Evolutionary conservation across 2,888 invertebrate genomes (phyloP), one percentile per base, ranked within the genome.

Genomic region (Ellobium chinense): DNA sequence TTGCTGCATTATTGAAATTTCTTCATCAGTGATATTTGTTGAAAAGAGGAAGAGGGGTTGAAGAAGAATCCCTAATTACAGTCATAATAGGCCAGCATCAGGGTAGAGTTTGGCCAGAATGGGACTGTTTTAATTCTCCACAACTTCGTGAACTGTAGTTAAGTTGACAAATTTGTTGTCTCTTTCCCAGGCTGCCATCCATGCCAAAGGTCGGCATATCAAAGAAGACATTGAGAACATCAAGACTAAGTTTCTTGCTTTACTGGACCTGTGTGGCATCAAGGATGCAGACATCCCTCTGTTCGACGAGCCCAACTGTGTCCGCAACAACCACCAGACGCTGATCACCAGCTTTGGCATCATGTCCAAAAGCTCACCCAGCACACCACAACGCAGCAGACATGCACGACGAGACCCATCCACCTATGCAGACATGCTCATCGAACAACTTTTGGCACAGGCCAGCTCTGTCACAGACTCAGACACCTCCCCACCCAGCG

Each of bases 211-310:
- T 66, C 84, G 85, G 74, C 83, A 85, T 21, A 78, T 89, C 37
- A 87, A 88, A 66, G 74, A 84, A 36, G 89, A 88, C 82, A 88
- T 90, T 31, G 86, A 86, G 72, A 86, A 85, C 46, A 88, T 90
- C 69, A 88, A 87, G 62, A 80, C 84, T 31, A 87, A 88, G 81
- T 88, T 89, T 73, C 82, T 86, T 60, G 83, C 85, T 46, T 86
- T 90, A 24, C 84, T 90, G 34, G 86, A 89, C 56, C 81, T 83
- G n/a, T 86, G 88, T 74, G 88, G 88, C 34, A 83, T 89, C 37
- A 87, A 88, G 76, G 84, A 88, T 75, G 86, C 74, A 56, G 74
- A 87, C 85, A 54, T 87, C 85, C 24, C 87, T 85, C 14, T 85
- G 84, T 82, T 80, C 87, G 82, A 85, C 82, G 80, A 86, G 78